Conservation (phyloP, 2,888 invertebrate species). For the Eledona agricola region DNA sequence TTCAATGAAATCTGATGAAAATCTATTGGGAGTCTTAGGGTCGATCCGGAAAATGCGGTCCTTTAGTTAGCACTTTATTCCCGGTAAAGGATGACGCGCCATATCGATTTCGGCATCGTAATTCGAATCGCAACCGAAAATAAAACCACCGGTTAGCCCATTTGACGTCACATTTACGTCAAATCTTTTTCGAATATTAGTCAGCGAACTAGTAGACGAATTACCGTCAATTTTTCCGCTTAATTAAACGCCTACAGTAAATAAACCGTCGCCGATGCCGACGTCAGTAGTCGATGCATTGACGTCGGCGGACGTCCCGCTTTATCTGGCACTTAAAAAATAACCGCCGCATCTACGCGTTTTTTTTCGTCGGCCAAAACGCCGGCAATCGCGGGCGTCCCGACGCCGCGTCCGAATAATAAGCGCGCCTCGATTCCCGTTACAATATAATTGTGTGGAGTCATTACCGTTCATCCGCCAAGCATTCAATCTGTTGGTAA, state of each 20-base stretch:
- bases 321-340: conserved; percentile 9
- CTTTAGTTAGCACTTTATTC: too few species aligned
- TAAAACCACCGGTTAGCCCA: conserved; percentile 5
- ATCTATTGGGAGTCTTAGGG: too few species aligned
- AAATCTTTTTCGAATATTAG: conserved; percentile 7
- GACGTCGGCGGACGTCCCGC: conserved; percentile 15
- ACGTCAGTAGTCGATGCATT: conserved; percentile 23
- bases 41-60: too few species aligned
- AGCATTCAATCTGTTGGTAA: conserved; percentile 42
- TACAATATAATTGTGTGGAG: conserved; percentile 7
- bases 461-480: conserved; percentile 35
- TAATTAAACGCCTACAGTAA: conserved; percentile 16
- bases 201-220: too few species aligned
- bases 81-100: conserved; percentile 23
- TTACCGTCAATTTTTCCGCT: conserved; percentile 18
- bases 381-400: background rate
- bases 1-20: too few species aligned
- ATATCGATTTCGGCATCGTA: conserved; percentile 28
- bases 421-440: conserved; percentile 2
- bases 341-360: background rate
- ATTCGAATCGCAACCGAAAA: conserved; percentile 20
- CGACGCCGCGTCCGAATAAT: background rate
- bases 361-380: background rate
- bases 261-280: conserved; percentile 7
- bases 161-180: conserved; percentile 21